A percentile compares a stretch with the other conserved stretches of the same genome.
Evolutionary conservation across 2,113 vertebrate genomes (phyloP).

Genomic region (Nesospiza acunhae): DNA sequence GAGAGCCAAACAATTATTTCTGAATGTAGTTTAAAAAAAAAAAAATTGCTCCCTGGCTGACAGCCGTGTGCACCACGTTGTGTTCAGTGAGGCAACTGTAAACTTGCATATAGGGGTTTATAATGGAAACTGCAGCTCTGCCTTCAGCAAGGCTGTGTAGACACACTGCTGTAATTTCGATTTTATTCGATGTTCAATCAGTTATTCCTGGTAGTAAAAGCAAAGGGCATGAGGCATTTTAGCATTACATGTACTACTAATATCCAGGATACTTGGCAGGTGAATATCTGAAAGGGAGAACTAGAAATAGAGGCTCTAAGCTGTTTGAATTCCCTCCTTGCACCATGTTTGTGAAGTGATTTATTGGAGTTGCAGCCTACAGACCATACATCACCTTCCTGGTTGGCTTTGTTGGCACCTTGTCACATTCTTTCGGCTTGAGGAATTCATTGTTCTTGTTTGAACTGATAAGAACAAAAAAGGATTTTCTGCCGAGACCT

Average conservation of each 20-base stretch:
- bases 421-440: conserved; percentile 82
- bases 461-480: conserved; percentile 84
- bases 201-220: not conserved
- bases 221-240: not conserved
- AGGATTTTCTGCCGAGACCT: conserved; percentile 79
- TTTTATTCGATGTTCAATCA: not conserved
- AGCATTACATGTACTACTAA: conserved; percentile 1
- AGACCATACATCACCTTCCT: conserved; percentile 82
- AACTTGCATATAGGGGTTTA: not conserved
- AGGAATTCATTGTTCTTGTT: conserved; percentile 86
- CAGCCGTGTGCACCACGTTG: conserved; percentile 7
- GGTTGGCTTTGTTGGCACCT: conserved; percentile 84
- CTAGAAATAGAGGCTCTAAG: conserved; percentile 1
- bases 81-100: not conserved
- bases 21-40: conserved; percentile 32
- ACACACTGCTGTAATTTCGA: not conserved
- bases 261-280: conserved; percentile 25
- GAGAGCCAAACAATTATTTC: conserved; percentile 47
- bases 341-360: conserved; percentile 71
- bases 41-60: conserved; percentile 15
- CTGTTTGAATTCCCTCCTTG: conserved; percentile 57
- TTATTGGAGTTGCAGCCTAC: conserved; percentile 74
- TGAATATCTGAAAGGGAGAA: conserved; percentile 30
- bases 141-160: not conserved
- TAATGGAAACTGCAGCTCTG: conserved; percentile 31